Base-by-base conservation (phyloP, 2,888 invertebrate species). In the Xestia c-nigrum region DNA sequence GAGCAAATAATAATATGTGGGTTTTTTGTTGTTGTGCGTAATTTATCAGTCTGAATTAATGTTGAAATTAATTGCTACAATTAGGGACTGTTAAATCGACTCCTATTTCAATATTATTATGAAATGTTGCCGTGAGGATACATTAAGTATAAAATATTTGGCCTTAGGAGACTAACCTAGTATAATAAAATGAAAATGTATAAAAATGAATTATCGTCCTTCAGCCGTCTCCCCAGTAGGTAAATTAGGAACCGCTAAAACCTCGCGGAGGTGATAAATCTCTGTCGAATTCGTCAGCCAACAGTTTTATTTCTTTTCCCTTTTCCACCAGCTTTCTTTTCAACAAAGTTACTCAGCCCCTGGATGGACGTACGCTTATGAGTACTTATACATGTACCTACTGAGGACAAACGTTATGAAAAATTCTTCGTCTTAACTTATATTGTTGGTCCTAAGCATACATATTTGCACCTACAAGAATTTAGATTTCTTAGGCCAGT, bases 231-330 rank as follows among this genome's bases (percentile, higher is more conserved):
- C 86, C 85, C 86, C 78, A 75, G 85, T 90, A 91, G 91, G 93
- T 93, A 94, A 93, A 94, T 94, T 94, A 94, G 91, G 90, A 92
- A 91, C 90, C 89, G 92, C 92, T 92, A 92, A 93, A 93, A 93
- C 93, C 91, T 91, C 90, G 86, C 89, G 85, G 87, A 92, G 91
- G 94, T 93, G 91, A 94, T 94, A 94, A 94, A 94, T 94, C 94
- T 94, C 92, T 93, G 94, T 94, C 94, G 93, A 94, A 94, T 94
- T 94, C 94, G 93, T 94, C 94, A 94, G 94, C 90, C 89, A 93
- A 93, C 93, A 92, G 90, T 94, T 93, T 94, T 92, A 93, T 94
- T 94, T 92, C 90, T 91, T 93, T 92, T 89, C 89, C 90, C 90
- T 83, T 92, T 92, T 89, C 84, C 88, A 88, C 83, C 79, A 87